Conservation (phyloP, 2,797 vertebrate species). For the Sebastes diploproa region DNA sequence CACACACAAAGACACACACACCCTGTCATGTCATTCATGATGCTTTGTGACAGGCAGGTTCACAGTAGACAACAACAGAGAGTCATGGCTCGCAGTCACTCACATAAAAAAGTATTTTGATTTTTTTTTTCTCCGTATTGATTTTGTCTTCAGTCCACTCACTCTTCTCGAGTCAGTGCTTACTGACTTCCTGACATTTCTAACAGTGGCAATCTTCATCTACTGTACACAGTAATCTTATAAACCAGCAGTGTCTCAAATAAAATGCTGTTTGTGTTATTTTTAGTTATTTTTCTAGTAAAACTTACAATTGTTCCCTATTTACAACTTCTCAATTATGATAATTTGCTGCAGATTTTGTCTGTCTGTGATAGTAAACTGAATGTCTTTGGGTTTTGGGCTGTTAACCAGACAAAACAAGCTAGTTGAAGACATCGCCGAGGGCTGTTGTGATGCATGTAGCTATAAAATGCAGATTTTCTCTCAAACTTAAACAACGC, state of each 20-base stretch:
- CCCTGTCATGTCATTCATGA: conserved; percentile 38
- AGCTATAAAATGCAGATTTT: too few relatives aligned
- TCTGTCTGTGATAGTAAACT: not conserved
- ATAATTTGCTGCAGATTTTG: not conserved
- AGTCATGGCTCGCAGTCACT: not conserved
- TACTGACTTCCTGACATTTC: not conserved
- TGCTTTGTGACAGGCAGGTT: conserved; percentile 48
- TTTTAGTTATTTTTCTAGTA: too few relatives aligned
- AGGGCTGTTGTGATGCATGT: not conserved
- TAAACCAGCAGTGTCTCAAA: not conserved
- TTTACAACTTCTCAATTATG: too few relatives aligned
- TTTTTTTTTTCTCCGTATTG: not conserved
- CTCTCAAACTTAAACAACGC: too few relatives aligned
- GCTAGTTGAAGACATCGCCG: not conserved
- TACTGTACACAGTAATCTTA: not conserved
- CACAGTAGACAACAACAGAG: not conserved
- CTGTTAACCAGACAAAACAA: too few relatives aligned
- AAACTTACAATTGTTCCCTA: too few relatives aligned
- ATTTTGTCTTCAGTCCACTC: conserved; percentile 5
- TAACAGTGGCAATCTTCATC: not conserved
- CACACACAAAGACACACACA: conserved; percentile 16
- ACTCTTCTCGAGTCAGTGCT: not conserved
- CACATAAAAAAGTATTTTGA: not conserved
- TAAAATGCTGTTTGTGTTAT: not conserved
- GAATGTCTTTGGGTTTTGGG: not conserved